These are phyloP conservation scores for Lutjanus campechanus DNA, from an alignment of 2,797 vertebrate species.

Conservation along the genomic window DNA sequence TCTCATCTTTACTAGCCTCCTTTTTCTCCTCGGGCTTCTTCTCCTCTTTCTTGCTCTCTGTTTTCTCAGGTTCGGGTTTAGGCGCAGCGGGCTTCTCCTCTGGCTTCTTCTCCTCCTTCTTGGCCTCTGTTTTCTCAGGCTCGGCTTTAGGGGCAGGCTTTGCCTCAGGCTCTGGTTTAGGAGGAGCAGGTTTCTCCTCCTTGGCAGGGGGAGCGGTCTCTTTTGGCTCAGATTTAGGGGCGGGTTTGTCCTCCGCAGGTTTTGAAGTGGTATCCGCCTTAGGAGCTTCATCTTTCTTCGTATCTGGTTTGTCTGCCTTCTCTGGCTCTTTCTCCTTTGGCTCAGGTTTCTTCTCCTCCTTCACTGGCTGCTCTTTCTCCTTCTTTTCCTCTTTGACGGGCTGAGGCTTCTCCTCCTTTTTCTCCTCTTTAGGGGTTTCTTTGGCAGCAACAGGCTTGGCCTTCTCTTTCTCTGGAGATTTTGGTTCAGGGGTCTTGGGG, in stretches of 20 bases:
- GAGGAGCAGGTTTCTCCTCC: constrained; percentile 70
- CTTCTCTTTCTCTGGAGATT: constrained; percentile 81
- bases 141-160: constrained; percentile 66
- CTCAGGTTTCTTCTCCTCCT: constrained; percentile 71
- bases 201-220: constrained; percentile 55
- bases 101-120: constrained; percentile 70
- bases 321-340: constrained; percentile 76
- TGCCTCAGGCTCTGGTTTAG: constrained; percentile 70
- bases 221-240: constrained; percentile 55
- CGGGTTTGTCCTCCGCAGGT: constrained; percentile 75
- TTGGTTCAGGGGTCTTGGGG: constrained; percentile 73
- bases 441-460: constrained; percentile 67
- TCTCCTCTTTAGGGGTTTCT: constrained; percentile 73
- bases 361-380: constrained; percentile 71
- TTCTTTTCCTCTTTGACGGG: constrained; percentile 74
- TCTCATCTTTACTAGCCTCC: constrained; percentile 68
- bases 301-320: constrained; percentile 67
- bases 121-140: constrained; percentile 73
- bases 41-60: constrained; percentile 81
- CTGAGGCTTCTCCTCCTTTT: constrained; percentile 68
- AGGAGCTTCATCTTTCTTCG: constrained; percentile 73
- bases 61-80: constrained; percentile 64
- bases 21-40: constrained; percentile 71
- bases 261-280: constrained; percentile 70
- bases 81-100: constrained; percentile 62